Evolutionary conservation across 37 sponge, comb jelly and placozoan species (phyloP).

Genomic region (Crambe crambe): DNA sequence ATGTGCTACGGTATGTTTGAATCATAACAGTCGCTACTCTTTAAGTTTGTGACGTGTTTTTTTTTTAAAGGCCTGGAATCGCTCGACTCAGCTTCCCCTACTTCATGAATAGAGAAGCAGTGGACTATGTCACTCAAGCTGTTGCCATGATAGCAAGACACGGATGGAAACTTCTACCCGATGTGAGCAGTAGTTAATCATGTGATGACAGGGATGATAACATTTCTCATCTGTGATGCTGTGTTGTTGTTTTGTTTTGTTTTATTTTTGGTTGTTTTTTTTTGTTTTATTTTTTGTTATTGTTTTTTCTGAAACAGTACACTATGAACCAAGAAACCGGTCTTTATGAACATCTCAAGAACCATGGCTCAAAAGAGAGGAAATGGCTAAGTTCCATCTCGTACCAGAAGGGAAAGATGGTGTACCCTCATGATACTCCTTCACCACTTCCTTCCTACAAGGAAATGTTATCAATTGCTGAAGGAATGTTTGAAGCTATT

Average conservation of each 20-base stretch:
- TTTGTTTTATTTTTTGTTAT: too few species aligned
- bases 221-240: not conserved
- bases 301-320: too few species aligned
- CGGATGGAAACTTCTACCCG: conserved; percentile 92
- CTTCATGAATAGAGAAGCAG: conserved; percentile 69
- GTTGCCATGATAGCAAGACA: conserved; percentile 83
- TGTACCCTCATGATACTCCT: conserved; percentile 14
- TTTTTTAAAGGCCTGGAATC: conserved; percentile 79
- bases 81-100: conserved; percentile 76
- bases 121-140: conserved; percentile 71
- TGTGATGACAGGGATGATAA: too few species aligned
- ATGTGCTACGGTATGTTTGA: conserved; percentile 62
- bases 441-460: conserved; percentile 8
- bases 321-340: conserved; percentile 73
- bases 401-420: conserved; percentile 43
- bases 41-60: not conserved
- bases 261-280: too few species aligned
- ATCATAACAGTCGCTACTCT: not conserved
- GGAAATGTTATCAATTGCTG: conserved; percentile 48
- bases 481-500: conserved; percentile 34
- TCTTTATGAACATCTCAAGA: conserved; percentile 54
- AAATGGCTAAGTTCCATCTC: conserved; percentile 73
- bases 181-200: conserved; percentile 29
- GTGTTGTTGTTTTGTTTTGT: too few species aligned
- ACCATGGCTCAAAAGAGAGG: conserved; percentile 48